Evolutionary conservation across 1,140 invertebrate species (phyloP), one percentile per base, ranked within the genome.

Genomic region (Glossosoma conforme): DNA sequence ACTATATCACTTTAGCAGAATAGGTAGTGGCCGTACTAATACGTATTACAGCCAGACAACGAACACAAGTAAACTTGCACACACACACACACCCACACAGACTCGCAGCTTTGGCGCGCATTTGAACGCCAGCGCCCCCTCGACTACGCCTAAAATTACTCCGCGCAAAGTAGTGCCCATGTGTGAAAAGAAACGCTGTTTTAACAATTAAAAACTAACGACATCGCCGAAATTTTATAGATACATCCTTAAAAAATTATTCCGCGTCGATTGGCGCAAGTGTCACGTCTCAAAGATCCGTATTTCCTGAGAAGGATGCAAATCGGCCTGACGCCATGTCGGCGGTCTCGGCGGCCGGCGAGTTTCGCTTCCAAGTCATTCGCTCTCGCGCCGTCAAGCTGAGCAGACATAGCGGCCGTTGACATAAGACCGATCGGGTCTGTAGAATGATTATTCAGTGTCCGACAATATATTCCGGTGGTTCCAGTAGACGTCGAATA

Each of bases 361-460:
- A 15, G 8, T 4, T 11, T 14, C 33, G 33, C 33, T 36, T n/a
- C 6, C n/a, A n/a, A 30, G 19, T 14, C 48, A 50, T 38, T 50
- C 48, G 48, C 40, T 14, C 36, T 50, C 20, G 21, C 42, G 21
- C 48, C 48, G 48, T 25, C 30, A 32, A 36, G 38, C 40, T 13
- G 40, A 22, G 25, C 10, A 43, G 48, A 50, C 48, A 40, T 43
- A 19, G 48, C 35, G 43, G 38, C 21, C 38, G 45, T 19, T 50
- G 38, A 30, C 32, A 43, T 21, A 50, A 40, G 48, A 50, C 48
- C 48, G 38, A 50, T 28, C 38, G 33, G 48, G 48, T 50, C 48
- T 50, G 48, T 43, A 50, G 48, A 50, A 50, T 50, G 48, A 50
- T 50, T 50, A 50, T 43, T 50, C 48, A 43, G 48, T 50, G 48